Base-by-base conservation (phyloP, 2,113 vertebrate genomes). In the Aspidoscelis tigris region DNA sequence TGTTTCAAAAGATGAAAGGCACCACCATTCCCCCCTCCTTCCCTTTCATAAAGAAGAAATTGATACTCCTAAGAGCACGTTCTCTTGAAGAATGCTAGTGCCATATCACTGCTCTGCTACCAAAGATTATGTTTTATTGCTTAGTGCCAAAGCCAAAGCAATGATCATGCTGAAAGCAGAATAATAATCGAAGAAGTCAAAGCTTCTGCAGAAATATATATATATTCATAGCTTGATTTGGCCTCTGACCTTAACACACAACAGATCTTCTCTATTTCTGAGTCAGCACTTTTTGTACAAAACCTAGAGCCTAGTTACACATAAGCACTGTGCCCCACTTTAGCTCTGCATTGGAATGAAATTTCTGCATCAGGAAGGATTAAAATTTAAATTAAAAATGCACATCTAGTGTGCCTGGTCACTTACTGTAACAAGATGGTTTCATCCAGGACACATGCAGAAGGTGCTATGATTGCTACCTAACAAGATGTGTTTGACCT, bases 181-280 rank as follows among this genome's bases (percentile, higher is more conserved):
- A 81, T 2, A 78, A 61, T 61, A 69, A 20, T 71, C 47, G 4
- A 66, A 74, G 26, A 83, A 85, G 43, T 33, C 61, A 50, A 61
- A 73, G n/a, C 20, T 68, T 89, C 8, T 74, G 80, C 76, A 78
- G 53, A 55, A 88, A 91, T 61, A 61, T 61, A 61, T 18, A 91
- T n/a, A 81, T 9, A 86, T 90, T 90, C 92, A 75, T 33, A 80
- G 76, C 8, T 86, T 82, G 14, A 77, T 89, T 86, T 87, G 64
- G 1, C 77, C 78, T 85, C 47, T 91, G 85, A 86, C 43, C 47
- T 83, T 81, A 55, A 70, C 2, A 22, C n/a, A 66, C 77, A 86
- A 76, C 69, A 70, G 83, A 86, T 2, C 9, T 22, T 33, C 50
- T 69, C 20, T 33, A 5, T 73, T 21, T 85, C 83, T 80, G 26